Evolutionary conservation across 2,888 invertebrate genomes (phyloP).

Genomic region (Cryptus viduatorius): DNA sequence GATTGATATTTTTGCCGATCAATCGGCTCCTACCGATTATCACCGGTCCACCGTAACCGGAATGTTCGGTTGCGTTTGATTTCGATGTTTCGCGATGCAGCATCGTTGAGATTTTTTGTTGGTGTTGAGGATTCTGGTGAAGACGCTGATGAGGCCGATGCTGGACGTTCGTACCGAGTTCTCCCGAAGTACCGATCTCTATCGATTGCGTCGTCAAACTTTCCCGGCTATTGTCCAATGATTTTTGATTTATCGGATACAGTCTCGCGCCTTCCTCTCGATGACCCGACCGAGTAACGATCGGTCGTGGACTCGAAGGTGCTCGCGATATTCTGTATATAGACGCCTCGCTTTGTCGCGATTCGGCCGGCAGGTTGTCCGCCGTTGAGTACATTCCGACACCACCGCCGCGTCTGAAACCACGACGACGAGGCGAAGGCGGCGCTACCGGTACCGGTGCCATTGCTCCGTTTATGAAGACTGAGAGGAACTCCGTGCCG

Average conservation of each 20-base stretch:
- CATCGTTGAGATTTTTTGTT: conserved; percentile 49
- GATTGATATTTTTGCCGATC: conserved; percentile 63
- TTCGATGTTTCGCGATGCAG: conserved; percentile 50
- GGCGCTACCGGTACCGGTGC: conserved; percentile 76
- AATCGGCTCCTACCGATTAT: conserved; percentile 68
- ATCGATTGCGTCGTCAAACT: conserved; percentile 77
- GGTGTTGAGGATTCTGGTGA: conserved; percentile 37
- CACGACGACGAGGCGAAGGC: conserved; percentile 72
- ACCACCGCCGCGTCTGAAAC: conserved; percentile 73
- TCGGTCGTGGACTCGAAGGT: conserved; percentile 74
- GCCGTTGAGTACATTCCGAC: conserved; percentile 60
- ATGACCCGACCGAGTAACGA: conserved; percentile 68
- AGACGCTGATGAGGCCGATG: conserved; percentile 51
- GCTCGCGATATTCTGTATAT: conserved; percentile 83
- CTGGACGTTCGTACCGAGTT: conserved; percentile 49
- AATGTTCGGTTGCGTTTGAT: conserved; percentile 67
- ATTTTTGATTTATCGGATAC: conserved; percentile 81
- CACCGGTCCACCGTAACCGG: conserved; percentile 39
- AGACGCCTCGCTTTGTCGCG: conserved; percentile 82
- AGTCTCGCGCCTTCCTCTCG: conserved; percentile 78
- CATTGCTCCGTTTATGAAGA: conserved; percentile 85
- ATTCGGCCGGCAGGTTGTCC: conserved; percentile 81
- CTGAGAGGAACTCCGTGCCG: conserved; percentile 85
- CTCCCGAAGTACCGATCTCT: conserved; percentile 74
- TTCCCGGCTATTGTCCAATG: conserved; percentile 75